phyloP scores from a whole-genome alignment of 2,797 vertebrate genomes.

The Chloroceryle inda region DNA sequence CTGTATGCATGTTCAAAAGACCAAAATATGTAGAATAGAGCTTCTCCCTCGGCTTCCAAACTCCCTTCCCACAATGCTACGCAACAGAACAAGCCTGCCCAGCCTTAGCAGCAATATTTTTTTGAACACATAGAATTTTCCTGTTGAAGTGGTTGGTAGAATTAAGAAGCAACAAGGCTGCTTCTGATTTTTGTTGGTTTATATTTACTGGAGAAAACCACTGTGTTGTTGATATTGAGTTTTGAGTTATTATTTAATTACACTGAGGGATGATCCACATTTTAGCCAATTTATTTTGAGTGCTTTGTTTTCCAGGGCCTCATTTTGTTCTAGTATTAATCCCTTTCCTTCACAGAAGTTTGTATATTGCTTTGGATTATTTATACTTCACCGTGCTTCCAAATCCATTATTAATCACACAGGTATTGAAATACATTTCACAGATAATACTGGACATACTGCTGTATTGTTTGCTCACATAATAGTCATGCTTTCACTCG shows the following conservation, averaged over 20 bases:
- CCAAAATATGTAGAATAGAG: background rate
- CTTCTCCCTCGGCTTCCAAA: background rate
- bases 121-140: background rate
- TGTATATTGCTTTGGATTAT: conserved; percentile 67
- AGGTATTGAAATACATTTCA: conserved; percentile 74
- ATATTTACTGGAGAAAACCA: conserved; percentile 62
- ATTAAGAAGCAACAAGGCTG: conserved; percentile 31
- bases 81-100: background rate
- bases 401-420: conserved; percentile 73
- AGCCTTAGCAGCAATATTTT: conserved; percentile 25
- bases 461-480: conserved; percentile 62
- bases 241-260: conserved; percentile 67
- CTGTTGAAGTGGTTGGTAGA: conserved; percentile 54
- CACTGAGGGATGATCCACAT: background rate
- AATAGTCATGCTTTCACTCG: conserved; percentile 54
- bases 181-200: conserved; percentile 39
- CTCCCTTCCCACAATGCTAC: conserved; percentile 8
- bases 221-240: conserved; percentile 1
- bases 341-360: conserved; percentile 49
- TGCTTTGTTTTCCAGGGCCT: conserved; percentile 26
- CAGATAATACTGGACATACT: conserved; percentile 71
- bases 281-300: conserved; percentile 54
- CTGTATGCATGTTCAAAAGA: background rate
- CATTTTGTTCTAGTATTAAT: conserved; percentile 15
- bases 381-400: conserved; percentile 63